Evolutionary conservation across 2,888 invertebrate genomes (phyloP), one percentile per base, ranked within the genome.

Genomic region (Patella pellucida): DNA sequence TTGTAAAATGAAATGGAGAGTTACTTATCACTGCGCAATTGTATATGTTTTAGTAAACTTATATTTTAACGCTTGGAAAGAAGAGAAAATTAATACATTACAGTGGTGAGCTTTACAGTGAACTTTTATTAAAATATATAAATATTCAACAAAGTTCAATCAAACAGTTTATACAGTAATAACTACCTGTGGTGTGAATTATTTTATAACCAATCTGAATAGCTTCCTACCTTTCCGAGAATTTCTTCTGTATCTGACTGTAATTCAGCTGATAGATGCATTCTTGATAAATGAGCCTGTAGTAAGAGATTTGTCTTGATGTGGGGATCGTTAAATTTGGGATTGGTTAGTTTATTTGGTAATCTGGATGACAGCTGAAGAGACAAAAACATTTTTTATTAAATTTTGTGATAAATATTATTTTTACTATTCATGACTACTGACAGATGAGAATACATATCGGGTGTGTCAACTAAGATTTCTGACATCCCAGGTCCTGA

Each of bases 191-290:
- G 27, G 16, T 16, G 16, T 69, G 3, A 3, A 19, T 69, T 16
- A 19, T n/a, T 16, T 23, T 54, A 11, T 62, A n/a, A 31, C 14
- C 11, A 31, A n/a, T 27, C 4, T 31, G 4, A 31, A 31, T 31
- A 9, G 41, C 41, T 1, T 12, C 27, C 52, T 78, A 88, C 90
- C 87, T 90, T 96, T 82, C 95, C 94, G 9, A 99, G 93, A 1
- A 99, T 96, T 2, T 94, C 91, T 86, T 98, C 97, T 0, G 98
- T 98, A 89, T 99, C 99, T 1, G 97, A 96, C 89, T 98, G 98
- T 74, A 99, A 92, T 90, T 99, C 99, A 0, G 99, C 97, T 0
- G 98, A 96, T 67, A 99, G 92, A 89, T 98, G 97, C 89, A 97
- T 94, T 14, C 99, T 93, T 0, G 97, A 97, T 16, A 99, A 93